A percentile compares a stretch with the other conserved stretches of the same genome.
Evolutionary conservation across 2,113 vertebrate species (phyloP).

Genomic region (Baryphthengus martii): DNA sequence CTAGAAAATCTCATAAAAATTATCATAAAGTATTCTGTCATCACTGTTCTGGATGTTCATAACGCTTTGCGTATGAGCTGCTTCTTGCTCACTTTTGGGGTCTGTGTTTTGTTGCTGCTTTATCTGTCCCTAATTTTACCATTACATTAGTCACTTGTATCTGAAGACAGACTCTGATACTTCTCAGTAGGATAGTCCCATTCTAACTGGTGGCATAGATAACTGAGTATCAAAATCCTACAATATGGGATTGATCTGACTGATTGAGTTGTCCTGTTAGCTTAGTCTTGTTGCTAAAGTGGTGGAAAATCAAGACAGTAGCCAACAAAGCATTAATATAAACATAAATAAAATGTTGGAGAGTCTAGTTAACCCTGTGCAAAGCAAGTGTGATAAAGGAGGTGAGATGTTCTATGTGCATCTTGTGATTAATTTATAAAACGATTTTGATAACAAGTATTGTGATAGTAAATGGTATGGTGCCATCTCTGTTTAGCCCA

Average conservation of each 20-base stretch:
- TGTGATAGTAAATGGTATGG: background rate
- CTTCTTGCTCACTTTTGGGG: background rate
- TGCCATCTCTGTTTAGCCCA: background rate
- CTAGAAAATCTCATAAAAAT: background rate
- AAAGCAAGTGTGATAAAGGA: background rate
- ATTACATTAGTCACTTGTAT: background rate
- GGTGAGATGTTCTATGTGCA: background rate
- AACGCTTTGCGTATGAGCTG: background rate
- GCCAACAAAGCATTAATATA: background rate
- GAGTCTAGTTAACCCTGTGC: background rate
- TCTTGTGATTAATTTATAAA: background rate
- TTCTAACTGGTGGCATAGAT: background rate
- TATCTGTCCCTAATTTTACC: background rate
- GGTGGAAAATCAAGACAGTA: background rate
- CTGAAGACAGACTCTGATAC: background rate
- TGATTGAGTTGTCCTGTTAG: background rate
- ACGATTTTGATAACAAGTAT: background rate
- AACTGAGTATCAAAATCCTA: background rate
- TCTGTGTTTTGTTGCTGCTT: background rate
- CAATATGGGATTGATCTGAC: background rate
- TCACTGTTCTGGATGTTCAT: background rate
- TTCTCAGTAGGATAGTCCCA: background rate
- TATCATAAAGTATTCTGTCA: background rate
- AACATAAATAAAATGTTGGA: background rate
- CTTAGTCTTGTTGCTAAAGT: background rate